Percentiles rank a stretch among this genome's conserved stretches.
Evolutionary conservation across 2,797 vertebrate species (phyloP).

Genomic region (Pangasius sanitwongsei): DNA sequence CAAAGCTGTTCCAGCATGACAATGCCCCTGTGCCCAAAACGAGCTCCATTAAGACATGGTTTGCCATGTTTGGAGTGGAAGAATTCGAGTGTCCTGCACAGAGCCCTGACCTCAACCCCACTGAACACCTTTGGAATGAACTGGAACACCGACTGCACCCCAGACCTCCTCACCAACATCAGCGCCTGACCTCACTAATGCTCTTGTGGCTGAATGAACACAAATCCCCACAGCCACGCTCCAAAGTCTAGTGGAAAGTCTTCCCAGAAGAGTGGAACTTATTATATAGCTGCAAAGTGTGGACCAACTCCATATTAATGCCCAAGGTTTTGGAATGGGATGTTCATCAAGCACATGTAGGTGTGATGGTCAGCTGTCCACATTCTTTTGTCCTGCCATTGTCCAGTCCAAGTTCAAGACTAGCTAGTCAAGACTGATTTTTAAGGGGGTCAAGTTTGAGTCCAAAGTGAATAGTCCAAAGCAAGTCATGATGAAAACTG

Average conservation of each 20-base stretch:
- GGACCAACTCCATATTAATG: neutral
- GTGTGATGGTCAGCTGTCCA: neutral
- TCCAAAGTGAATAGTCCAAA: neutral
- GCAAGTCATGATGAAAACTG: neutral
- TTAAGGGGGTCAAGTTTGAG: neutral
- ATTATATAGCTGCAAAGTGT: neutral
- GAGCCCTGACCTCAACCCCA: no score
- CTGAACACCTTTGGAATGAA: no score
- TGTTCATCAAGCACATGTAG: neutral
- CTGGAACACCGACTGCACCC: no score
- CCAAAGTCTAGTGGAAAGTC: neutral
- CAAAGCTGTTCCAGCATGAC: no score
- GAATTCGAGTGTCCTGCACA: no score
- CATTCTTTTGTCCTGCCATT: neutral
- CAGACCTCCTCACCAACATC: no score
- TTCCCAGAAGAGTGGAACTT: neutral
- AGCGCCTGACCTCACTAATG: no score
- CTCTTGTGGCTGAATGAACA: neutral
- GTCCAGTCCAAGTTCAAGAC: neutral
- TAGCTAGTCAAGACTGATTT: neutral
- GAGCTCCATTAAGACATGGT: no score
- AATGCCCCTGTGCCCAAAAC: no score
- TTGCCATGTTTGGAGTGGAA: no score
- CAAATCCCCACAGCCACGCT: neutral
- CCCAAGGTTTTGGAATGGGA: neutral